Evolutionary conservation across 2,113 vertebrate species (phyloP), one percentile per base, ranked within the genome.

Genomic region (Edolisoma coerulescens): DNA sequence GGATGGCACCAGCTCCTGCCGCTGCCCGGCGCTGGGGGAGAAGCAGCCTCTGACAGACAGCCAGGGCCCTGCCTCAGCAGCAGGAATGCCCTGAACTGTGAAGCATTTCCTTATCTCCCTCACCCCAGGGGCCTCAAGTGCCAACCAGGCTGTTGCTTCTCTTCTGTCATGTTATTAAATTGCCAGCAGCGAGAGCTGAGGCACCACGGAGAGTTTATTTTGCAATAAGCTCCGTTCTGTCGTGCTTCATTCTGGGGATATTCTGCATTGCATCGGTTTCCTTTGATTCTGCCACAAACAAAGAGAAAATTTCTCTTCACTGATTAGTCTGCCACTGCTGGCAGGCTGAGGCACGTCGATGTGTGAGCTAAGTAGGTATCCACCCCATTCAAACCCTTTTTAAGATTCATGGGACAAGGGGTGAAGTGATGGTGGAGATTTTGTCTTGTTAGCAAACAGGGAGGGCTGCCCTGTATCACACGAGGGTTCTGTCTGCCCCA

Each of bases 1-100:
- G 57, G 41, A 57, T 39, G 56, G 65, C 64, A 65, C 11, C 53
- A 78, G 69, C 68, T 57, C 15, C 28, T 84, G 60, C 65, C 47
- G 57, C 52, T 67, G 70, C 7, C 13, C 8, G 0, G 3, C 1
- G 1, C 44, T 16, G 13, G 13, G 6, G 37, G 39, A 26, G 11
- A 57, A 18, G 27, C 70, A 67, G 44, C 63, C 50, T 61, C 23
- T 54, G 68, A 8, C 37, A 71, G 57, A 22, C 1, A 73, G 79
- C 63, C 44, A 9, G 2, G 49, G 23, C 39, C 35, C 42, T 75
- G 57, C 83, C 59, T 60, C 73, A 45, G 56, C 69, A 71, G 69
- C 78, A 93, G 69, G 56, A 90, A 45, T 7, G 16, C 6, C 2
- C 77, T 87, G 33, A 79, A 42, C 49, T 49, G 76, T 17, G 76